Conservation (phyloP, 2,797 vertebrate genomes). For the Oceanodroma leucorhoa region DNA sequence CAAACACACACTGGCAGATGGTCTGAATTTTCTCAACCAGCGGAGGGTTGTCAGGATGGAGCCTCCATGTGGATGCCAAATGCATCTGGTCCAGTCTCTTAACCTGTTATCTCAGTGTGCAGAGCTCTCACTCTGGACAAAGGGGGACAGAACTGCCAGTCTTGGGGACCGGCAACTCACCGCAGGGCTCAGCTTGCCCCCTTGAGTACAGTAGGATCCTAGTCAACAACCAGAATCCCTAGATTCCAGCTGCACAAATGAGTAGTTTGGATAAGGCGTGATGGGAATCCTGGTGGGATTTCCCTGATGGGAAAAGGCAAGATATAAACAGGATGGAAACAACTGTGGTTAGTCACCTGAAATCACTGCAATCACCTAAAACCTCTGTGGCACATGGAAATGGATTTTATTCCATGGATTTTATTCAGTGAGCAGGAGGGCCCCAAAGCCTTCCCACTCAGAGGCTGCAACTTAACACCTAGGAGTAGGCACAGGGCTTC, state of each 20-base stretch:
- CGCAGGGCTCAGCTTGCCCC: rapidly evolving
- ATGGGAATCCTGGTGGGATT: neutral
- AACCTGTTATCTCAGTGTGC: neutral
- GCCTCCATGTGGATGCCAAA: neutral
- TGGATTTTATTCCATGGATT: neutral
- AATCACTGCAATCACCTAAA: neutral
- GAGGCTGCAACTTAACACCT: neutral
- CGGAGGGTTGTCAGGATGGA: neutral
- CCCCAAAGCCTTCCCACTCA: neutral
- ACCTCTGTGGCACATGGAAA: neutral
- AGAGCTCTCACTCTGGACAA: neutral
- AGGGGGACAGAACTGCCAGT: neutral
- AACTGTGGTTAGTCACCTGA: neutral
- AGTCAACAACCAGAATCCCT: neutral
- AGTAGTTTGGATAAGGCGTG: neutral
- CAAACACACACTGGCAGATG: neutral
- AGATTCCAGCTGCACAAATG: neutral
- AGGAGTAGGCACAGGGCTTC: neutral
- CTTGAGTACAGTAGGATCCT: neutral
- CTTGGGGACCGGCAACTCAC: neutral
- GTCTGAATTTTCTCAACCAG: neutral
- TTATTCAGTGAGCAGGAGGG: neutral
- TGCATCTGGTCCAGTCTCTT: neutral
- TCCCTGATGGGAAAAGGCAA: neutral
- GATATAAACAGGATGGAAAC: neutral